A percentile compares a stretch with the other conserved stretches of the same genome.
phyloP scores from a whole-genome alignment of 2,113 vertebrate species.

The Hydropotes inermis region DNA sequence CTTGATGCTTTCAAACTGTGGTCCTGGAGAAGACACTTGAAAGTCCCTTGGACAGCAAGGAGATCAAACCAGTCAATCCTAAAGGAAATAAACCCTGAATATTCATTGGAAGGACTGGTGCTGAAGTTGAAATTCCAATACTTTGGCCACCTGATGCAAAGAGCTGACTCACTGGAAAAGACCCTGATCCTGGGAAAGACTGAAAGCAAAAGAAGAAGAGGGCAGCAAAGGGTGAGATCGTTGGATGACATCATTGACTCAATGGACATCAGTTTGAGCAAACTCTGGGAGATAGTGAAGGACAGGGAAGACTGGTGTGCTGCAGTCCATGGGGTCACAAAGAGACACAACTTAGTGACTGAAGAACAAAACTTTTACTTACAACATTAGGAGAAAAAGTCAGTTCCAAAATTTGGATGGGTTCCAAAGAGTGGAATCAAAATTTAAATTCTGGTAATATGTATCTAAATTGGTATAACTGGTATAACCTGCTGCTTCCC shows the following conservation, averaged over 20 bases:
- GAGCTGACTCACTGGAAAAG: neutral
- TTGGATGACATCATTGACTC: neutral
- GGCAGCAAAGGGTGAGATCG: neutral
- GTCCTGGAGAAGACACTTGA: neutral
- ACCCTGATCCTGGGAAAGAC: neutral
- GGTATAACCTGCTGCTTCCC: neutral
- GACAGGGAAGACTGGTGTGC: neutral
- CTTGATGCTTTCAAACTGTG: neutral
- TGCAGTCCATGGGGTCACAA: neutral
- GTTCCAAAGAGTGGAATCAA: conserved; percentile 13
- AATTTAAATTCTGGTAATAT: neutral
- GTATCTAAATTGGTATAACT: neutral
- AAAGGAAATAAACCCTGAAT: neutral
- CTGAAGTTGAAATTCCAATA: neutral
- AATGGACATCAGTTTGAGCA: neutral
- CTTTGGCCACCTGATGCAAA: neutral
- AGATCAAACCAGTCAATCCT: neutral
- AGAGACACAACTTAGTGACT: neutral
- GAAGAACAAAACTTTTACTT: neutral
- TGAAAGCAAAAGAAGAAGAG: neutral
- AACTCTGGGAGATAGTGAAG: neutral
- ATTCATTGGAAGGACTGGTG: neutral
- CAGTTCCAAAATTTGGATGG: neutral
- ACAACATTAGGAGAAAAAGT: neutral
- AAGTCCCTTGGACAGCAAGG: neutral